Percentiles rank a stretch among this genome's conserved stretches.
Conservation (phyloP, 2,797 vertebrate species). For the Oreortyx pictus region DNA sequence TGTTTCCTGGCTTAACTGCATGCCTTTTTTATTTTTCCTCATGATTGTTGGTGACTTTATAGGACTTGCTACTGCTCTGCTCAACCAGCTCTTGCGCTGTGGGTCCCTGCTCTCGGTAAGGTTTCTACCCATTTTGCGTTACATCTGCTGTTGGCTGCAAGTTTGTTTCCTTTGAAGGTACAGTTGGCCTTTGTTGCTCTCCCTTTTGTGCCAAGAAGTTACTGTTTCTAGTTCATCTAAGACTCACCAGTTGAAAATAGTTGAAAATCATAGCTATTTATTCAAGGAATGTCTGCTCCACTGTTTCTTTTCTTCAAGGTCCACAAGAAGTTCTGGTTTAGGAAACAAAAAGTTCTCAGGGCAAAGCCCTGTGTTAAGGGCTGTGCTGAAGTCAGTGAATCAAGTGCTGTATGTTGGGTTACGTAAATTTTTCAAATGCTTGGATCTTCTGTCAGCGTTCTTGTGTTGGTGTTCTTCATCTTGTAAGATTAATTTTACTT, state of each 20-base stretch:
- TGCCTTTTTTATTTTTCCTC: not conserved
- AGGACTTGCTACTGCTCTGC: not conserved
- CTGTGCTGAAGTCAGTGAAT: not conserved
- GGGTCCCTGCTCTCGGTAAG: not conserved
- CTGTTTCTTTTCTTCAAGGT: not conserved
- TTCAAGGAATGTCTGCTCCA: not conserved
- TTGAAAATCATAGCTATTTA: not conserved
- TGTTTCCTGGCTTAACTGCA: not conserved
- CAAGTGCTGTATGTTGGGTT: not conserved
- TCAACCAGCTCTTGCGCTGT: not conserved
- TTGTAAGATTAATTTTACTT: not conserved
- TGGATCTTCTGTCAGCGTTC: too few relatives aligned
- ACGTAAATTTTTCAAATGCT: not conserved
- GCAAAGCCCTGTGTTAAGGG: not conserved
- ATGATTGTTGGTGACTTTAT: rapidly evolving
- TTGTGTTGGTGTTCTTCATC: not conserved
- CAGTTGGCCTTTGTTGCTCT: not conserved
- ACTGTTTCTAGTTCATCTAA: too few relatives aligned
- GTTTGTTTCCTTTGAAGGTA: not conserved
- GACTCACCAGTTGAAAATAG: not conserved
- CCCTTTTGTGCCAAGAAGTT: not conserved
- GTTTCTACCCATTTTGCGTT: not conserved
- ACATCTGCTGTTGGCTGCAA: not conserved
- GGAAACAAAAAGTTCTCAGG: not conserved
- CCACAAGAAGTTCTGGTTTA: not conserved